Conservation (phyloP, 2,113 vertebrate genomes). For the Pelusios castaneus region DNA sequence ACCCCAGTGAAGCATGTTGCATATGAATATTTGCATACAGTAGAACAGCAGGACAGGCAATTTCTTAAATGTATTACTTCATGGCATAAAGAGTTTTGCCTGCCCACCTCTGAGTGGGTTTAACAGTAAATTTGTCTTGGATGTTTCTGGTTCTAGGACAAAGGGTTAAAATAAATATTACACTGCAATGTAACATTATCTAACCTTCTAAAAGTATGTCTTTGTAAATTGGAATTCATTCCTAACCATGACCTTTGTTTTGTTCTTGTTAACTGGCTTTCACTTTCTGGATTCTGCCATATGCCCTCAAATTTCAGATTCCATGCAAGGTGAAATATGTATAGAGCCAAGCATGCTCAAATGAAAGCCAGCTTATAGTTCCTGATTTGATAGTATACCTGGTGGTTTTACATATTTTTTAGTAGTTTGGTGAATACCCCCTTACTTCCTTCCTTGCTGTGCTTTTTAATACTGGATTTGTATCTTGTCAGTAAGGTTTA, state of each 20-base stretch:
- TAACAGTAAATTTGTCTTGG: neutral
- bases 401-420: neutral
- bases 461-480: neutral
- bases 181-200: neutral
- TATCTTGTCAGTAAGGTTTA: neutral
- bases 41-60: neutral
- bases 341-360: neutral
- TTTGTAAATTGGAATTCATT: neutral
- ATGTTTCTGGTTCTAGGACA: neutral
- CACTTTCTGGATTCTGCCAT: neutral
- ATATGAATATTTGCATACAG: neutral
- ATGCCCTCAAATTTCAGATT: neutral
- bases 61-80: neutral
- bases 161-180: neutral
- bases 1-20: neutral
- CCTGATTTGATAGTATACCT: neutral
- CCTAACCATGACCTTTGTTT: neutral
- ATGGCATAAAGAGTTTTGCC: neutral
- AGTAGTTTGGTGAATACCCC: constrained; percentile 11
- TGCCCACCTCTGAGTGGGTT: neutral
- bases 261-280: neutral
- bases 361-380: neutral
- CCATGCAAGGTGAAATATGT: neutral
- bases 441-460: neutral
- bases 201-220: neutral